These are phyloP conservation scores for Temnothorax nylanderi DNA, from an alignment of 1,140 invertebrate genomes.

Conservation along the genomic window DNA sequence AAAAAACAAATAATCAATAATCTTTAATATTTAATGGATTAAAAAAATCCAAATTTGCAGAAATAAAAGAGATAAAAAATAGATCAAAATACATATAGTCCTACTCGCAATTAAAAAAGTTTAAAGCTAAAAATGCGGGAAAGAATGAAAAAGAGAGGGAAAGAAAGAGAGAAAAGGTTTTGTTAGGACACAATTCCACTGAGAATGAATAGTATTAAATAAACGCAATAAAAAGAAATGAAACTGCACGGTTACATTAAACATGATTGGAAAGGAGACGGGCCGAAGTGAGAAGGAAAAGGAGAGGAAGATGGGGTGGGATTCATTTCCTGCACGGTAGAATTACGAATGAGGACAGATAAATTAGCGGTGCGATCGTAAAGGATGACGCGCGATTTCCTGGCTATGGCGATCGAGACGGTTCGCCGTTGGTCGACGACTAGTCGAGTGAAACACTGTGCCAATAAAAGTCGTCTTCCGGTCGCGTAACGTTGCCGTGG, in stretches of 20 bases:
- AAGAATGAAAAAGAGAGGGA: background rate
- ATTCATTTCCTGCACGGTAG: conserved; percentile 54
- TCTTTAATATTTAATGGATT: background rate
- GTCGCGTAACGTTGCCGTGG: conserved; percentile 57
- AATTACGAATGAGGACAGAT: conserved; percentile 66
- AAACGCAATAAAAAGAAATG: conserved; percentile 15
- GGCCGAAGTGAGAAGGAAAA: background rate
- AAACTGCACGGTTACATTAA: conserved; percentile 3
- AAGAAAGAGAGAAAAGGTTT: background rate
- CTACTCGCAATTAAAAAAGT: background rate
- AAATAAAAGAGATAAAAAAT: conserved; percentile 1
- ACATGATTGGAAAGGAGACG: conserved; percentile 18
- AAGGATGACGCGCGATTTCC: conserved; percentile 67
- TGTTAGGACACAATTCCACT: background rate
- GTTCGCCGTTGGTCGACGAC: conserved; percentile 33
- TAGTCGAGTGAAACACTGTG: conserved; percentile 71
- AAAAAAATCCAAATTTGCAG: background rate
- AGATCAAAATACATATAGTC: background rate
- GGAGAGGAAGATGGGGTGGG: conserved; percentile 3
- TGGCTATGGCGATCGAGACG: conserved; percentile 50
- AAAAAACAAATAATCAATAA: background rate
- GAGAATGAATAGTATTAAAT: conserved; percentile 5
- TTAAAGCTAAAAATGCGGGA: background rate
- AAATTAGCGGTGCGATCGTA: conserved; percentile 66
- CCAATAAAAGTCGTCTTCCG: conserved; percentile 77